Percentiles rank a stretch among this genome's conserved stretches.
These are phyloP conservation scores for Andricus curvator DNA, from an alignment of 2,888 invertebrate species.

Conservation along the genomic window DNA sequence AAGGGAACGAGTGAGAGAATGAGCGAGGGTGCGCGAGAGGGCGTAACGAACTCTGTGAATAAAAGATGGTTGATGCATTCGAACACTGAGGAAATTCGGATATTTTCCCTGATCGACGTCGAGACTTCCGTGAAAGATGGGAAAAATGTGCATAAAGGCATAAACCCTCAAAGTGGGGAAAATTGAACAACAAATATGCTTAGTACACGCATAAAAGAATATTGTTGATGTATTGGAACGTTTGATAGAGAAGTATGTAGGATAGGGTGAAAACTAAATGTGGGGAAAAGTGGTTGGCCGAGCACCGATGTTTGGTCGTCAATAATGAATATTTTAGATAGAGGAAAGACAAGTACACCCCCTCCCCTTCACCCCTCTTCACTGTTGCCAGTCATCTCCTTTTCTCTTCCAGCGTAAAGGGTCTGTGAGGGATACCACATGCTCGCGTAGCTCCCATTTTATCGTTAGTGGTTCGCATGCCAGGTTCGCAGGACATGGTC, in stretches of 20 bases:
- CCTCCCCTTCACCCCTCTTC: constrained; percentile 40
- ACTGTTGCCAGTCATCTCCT: not conserved
- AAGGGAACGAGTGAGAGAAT: constrained; percentile 45
- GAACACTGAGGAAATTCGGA: constrained; percentile 21
- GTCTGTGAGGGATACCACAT: constrained; percentile 46
- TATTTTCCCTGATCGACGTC: constrained; percentile 20
- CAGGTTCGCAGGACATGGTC: constrained; percentile 50
- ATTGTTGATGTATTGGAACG: constrained; percentile 37
- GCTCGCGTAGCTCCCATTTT: constrained; percentile 52
- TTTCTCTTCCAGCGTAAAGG: constrained; percentile 33
- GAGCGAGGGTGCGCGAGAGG: constrained; percentile 58
- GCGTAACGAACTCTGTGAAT: constrained; percentile 55
- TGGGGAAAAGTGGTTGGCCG: constrained; percentile 31
- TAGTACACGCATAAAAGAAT: constrained; percentile 43
- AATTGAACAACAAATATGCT: not conserved
- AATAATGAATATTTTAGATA: constrained; percentile 64
- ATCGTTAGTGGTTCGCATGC: constrained; percentile 62
- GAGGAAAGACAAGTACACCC: constrained; percentile 56
- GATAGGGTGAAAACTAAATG: constrained; percentile 37
- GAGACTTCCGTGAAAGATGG: constrained; percentile 12
- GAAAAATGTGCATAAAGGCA: constrained; percentile 48
- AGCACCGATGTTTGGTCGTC: constrained; percentile 49
- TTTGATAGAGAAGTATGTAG: constrained; percentile 34
- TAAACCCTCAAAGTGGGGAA: constrained; percentile 46
- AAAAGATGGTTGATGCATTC: constrained; percentile 17